Conservation (phyloP, 2,113 vertebrate species). For the Odocoileus virginianus region DNA sequence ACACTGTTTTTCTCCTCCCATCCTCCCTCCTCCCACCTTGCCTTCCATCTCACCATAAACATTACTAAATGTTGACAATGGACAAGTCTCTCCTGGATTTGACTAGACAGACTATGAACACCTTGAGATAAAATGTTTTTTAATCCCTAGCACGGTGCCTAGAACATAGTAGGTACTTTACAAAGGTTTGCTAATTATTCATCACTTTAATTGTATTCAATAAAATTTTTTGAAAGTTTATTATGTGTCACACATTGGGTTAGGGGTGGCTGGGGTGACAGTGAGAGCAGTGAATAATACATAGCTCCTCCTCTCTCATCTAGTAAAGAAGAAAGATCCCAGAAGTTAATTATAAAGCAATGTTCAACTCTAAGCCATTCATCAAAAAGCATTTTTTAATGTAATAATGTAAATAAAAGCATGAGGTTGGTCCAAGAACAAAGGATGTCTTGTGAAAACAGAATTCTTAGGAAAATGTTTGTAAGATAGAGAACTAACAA, state of each 20-base stretch:
- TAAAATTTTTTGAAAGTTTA: not conserved
- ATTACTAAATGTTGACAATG: not conserved
- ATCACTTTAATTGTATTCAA: not conserved
- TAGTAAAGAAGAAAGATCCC: not conserved
- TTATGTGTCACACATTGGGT: not conserved
- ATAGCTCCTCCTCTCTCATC: not conserved
- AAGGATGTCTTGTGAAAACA: not conserved
- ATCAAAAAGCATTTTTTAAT: not conserved
- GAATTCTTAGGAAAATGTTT: not conserved
- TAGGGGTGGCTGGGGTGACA: accelerated
- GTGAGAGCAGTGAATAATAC: not conserved
- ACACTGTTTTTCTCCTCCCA: not conserved
- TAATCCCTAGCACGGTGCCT: not conserved
- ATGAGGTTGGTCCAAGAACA: not conserved
- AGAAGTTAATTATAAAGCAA: not conserved
- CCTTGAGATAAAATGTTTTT: not conserved
- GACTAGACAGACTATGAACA: not conserved
- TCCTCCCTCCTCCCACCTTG: not conserved
- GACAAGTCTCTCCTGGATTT: not conserved
- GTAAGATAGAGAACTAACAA: not conserved
- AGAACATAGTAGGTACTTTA: not conserved
- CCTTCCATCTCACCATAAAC: not conserved
- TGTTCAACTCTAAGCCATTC: not conserved
- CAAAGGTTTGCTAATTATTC: not conserved
- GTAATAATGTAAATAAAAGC: not conserved